Evolutionary conservation across 1,140 invertebrate species (phyloP).

Genomic region (Ridgeia piscesae): DNA sequence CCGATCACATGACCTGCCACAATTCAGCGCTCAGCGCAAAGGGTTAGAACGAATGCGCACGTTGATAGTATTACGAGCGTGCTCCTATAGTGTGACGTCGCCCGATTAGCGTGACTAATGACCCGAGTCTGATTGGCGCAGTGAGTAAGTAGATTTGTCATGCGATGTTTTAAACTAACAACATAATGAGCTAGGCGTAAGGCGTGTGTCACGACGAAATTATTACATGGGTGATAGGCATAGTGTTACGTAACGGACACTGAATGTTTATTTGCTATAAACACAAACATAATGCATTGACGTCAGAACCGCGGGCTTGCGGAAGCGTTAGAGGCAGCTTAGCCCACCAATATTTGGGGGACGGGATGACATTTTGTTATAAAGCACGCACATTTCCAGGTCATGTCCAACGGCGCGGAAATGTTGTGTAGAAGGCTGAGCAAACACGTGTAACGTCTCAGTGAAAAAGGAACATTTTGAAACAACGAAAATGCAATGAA

Average conservation of each 20-base stretch:
- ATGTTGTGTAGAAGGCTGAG: no score
- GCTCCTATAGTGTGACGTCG: background rate
- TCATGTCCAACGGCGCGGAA: no score
- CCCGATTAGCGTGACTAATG: background rate
- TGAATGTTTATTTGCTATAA: background rate
- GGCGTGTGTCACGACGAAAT: background rate
- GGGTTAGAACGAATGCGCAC: background rate
- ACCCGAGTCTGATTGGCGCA: background rate
- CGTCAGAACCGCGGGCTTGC: no score
- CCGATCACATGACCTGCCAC: background rate
- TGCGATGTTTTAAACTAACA: background rate
- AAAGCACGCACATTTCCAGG: no score
- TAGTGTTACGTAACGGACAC: background rate
- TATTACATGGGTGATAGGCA: background rate
- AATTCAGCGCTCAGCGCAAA: background rate
- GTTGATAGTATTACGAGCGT: background rate
- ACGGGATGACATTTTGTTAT: no score
- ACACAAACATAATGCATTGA: no score
- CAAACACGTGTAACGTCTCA: no score
- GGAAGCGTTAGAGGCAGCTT: no score
- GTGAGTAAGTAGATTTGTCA: background rate
- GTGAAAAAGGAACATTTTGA: no score
- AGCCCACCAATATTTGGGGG: no score
- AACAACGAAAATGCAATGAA: no score
- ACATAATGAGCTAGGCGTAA: background rate